Evolutionary conservation across 2,113 vertebrate genomes (phyloP), one percentile per base, ranked within the genome.

Genomic region (Nannobrachium achirus): DNA sequence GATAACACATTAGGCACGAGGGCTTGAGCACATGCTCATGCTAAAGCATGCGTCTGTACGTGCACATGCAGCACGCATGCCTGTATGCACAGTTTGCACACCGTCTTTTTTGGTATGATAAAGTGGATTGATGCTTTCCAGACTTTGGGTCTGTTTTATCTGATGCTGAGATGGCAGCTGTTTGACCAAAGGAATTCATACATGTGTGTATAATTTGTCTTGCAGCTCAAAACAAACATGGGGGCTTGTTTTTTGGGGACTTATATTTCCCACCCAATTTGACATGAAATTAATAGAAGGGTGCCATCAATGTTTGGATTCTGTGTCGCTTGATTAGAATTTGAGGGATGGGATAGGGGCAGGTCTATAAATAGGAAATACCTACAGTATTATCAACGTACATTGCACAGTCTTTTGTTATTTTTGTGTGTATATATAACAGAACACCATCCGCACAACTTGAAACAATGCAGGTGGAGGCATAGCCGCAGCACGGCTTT

Each of bases 181-280:
- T 74, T n/a, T 90, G 85, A 90, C 87, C 86, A 87, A 66, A 90
- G 89, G 85, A 89, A 88, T 89, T 86, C 83, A 80, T 87, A 81
- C 81, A 76, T 76, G 80, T 91, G 87, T 92, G 84, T 90, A 91
- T 91, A 86, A 92, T 91, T 90, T 82, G 72, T 89, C 84, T 86
- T 73, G 56, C 66, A 60, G 77, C 75, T 90, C 71, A 66, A 84
- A 88, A 86, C 83, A 90, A 90, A 91, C 85, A 86, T 71, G 33
- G 60, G 69, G 25, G 25, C 25, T 33, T 33, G 75, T 75, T 77
- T 52, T 75, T 77, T 52, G 44, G 69, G 63, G 80, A 76, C 71
- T 70, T 86, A 71, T 83, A n/a, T 56, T 64, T 75, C 63, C 70
- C 67, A 63, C 78, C 82, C 72, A 14, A 75, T 80, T 74, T 72